phyloP scores from a whole-genome alignment of 2,888 invertebrate species.

The Eupithecia subumbrata region DNA sequence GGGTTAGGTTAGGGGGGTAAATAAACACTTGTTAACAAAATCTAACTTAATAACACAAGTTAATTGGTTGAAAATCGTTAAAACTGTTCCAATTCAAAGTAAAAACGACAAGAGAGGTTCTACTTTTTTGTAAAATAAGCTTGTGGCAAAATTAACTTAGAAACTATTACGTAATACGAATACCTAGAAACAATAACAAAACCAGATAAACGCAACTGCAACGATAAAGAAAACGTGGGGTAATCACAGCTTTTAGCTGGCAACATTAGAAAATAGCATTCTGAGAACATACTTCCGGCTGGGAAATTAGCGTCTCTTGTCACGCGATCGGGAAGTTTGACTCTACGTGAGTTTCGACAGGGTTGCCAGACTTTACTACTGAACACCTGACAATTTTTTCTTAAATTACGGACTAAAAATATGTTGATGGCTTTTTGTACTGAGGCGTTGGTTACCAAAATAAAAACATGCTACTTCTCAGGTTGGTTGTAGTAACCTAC shows the following conservation, averaged over 20 bases:
- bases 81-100: not conserved
- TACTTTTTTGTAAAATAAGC: not conserved
- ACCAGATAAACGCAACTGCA: constrained; percentile 20
- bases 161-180: not conserved
- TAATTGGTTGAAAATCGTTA: not conserved
- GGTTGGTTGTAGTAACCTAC: not conserved
- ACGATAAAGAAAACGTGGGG: constrained; percentile 27
- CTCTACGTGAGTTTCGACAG: constrained; percentile 14
- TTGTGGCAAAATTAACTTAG: not conserved
- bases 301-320: constrained; percentile 39
- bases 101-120: too few relatives aligned
- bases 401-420: not conserved
- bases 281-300: constrained; percentile 32
- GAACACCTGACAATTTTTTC: not conserved
- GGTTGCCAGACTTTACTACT: constrained; percentile 11
- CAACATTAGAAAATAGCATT: constrained; percentile 35
- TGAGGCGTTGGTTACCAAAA: not conserved
- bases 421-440: not conserved
- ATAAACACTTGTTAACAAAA: too few relatives aligned
- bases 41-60: too few relatives aligned
- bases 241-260: constrained; percentile 32
- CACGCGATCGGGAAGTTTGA: constrained; percentile 38
- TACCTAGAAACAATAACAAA: not conserved
- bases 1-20: too few relatives aligned
- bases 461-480: not conserved